Evolutionary conservation across 2,113 vertebrate species (phyloP), one percentile per base, ranked within the genome.

Genomic region (Melanostigma gelatinosum): DNA sequence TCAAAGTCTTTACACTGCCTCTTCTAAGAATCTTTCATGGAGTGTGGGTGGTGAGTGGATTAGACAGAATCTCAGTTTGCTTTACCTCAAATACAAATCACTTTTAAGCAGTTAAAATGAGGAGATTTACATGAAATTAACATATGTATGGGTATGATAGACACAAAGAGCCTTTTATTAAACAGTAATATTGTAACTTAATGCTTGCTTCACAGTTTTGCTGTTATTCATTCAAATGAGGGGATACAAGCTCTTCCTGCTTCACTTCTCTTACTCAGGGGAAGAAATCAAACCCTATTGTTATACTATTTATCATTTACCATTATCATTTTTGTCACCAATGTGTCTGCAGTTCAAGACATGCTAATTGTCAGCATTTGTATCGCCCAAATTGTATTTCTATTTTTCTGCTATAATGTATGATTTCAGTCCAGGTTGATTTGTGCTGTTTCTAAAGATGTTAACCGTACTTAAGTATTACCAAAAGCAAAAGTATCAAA

Each of bases 11-110:
- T 15, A 71, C 58, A 61, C 55, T 44, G 46, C n/a, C 42, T 85
- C 64, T 80, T 63, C 38, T 62, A 22, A 58, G n/a, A 73, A 77
- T 80, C n/a, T 65, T 80, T 76, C 32, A 69, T n/a, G 22, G 63
- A 67, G 75, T 73, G 82, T 88, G 68, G 84, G 84, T 70, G 72
- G 72, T 75, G 76, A 85, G 74, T 90, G 86, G 83, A 91, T 88
- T 89, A 89, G 76, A 85, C 82, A 75, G 74, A 89, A 72, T 86
- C 79, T 82, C 36, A 73, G 60, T 82, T 89, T 77, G 74, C 65
- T 80, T 20, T 76, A 78, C 79, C 44, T 85, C 79, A 73, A 85
- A 71, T 74, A 65, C 66, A 89, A 87, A 78, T 88, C 64, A 82
- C 75, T 75, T 48, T 67, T 85, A 79, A 82, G 65, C 68, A 61